Base-by-base conservation (phyloP, 2,888 invertebrate genomes). In the Athetis lepigone region DNA sequence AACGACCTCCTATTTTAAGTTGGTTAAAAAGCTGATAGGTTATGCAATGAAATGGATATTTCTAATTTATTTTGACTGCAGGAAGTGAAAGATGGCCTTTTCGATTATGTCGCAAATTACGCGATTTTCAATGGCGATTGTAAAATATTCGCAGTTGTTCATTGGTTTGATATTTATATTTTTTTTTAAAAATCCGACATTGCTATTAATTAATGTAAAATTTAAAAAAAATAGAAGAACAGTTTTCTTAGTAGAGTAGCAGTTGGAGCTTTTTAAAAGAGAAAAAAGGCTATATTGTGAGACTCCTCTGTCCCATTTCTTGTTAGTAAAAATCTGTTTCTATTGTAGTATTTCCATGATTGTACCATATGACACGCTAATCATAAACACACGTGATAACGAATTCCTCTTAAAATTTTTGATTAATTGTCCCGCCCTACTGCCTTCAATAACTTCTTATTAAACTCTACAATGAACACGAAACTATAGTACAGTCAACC, bases 371-470 rank as follows among this genome's bases (percentile, higher is more conserved):
- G 13, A 11, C 9, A 37, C n/a, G 19, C 8, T 33, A 27, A 37
- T 27, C 46, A 43, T 42, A 58, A n/a, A 58, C 19, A 19, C 74
- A 65, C 29, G 57, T 43, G 49, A 77, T 57, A 29, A 51, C 8
- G 39, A 72, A 72, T 72, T 77, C 74, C 51, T 61, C 43, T 13
- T 25, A 58, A 57, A 46, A 46, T 64, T 57, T 58, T 50, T 5
- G 9, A 47, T 42, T 78, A 78, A 78, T 74, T 80, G 66, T 59
- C 36, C 57, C 59, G 75, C 64, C 69, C 56, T 74, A 77, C 77
- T 59, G 65, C 36, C 51, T 55, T 55, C 52, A 78, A 78, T 74
- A 62, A 70, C 46, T 27, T 59, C 66, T 75, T 64, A 74, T 66
- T 70, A 67, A 58, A 61, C 56, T 23, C 18, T 43, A 47, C 72